Evolutionary conservation across 2,888 invertebrate genomes (phyloP).

Genomic region (Patella depressa): DNA sequence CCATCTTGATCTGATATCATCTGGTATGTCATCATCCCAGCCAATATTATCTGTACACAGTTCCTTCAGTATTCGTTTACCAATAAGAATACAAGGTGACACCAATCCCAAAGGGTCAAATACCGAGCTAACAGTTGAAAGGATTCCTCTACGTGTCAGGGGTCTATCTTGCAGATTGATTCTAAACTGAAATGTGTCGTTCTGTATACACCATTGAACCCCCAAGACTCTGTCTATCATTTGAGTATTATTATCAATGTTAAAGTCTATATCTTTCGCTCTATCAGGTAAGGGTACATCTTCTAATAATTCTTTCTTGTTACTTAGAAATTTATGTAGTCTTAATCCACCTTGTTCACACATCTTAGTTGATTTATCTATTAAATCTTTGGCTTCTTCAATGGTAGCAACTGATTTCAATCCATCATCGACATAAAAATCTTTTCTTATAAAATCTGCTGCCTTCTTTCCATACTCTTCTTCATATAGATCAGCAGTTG

Average conservation of each 20-base stretch:
- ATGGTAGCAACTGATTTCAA: slow-evolving; percentile 28
- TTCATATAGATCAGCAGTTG: background rate
- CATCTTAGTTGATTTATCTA: slow-evolving; percentile 14
- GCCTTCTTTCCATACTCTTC: slow-evolving; percentile 2
- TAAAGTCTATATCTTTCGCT: slow-evolving; percentile 9
- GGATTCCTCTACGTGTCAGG: too few species aligned
- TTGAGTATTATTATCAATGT: slow-evolving; percentile 17
- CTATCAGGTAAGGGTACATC: slow-evolving; percentile 19
- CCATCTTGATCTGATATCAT: slow-evolving; percentile 4
- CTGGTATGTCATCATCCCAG: slow-evolving; percentile 13
- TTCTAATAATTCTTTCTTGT: slow-evolving; percentile 19
- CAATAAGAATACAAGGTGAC: too few species aligned
- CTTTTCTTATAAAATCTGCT: slow-evolving; percentile 11
- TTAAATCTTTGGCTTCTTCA: slow-evolving; percentile 17
- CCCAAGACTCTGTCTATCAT: slow-evolving; percentile 34
- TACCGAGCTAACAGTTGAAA: too few species aligned
- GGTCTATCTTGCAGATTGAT: too few species aligned
- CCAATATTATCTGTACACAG: slow-evolving; percentile 8
- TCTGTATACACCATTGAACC: slow-evolving; percentile 27
- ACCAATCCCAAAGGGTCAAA: too few species aligned
- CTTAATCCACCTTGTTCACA: slow-evolving; percentile 19
- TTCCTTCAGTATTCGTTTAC: too few species aligned
- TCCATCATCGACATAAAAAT: slow-evolving; percentile 35
- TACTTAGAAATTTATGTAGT: slow-evolving; percentile 26
- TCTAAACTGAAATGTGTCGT: too few species aligned